Base-by-base conservation (phyloP, 1,140 invertebrate species). In the Gonatopus flavifemur region DNA sequence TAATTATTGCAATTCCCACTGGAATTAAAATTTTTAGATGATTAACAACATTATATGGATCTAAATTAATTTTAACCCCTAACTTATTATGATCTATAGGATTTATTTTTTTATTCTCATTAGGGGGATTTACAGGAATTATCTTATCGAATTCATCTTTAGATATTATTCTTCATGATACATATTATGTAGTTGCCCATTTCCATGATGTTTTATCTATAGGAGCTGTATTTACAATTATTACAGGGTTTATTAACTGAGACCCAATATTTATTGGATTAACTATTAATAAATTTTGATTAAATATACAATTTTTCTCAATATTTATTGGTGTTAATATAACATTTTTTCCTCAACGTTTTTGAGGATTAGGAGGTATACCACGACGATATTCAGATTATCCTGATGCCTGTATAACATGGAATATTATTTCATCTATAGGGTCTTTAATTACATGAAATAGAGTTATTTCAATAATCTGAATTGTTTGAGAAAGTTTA, bases 261-360 rank as follows among this genome's bases (percentile, higher is more conserved):
- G 87, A 79, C 35, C 80, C 83, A 15, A 64, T 86, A 78, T 79
- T 88, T 71, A 81, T 77, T 46, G 84, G 85, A 38, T 49, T 83
- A 52, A 65, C 52, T 32, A 35, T 87, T 75, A 83, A 87, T 70
- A 46, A n/a, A n/a, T n/a, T n/a, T n/a, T n/a, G n/a, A n/a, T n/a
- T n/a, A n/a, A n/a, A n/a, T n/a, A n/a, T n/a, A n/a, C 81, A 83
- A 77, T 83, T 84, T 75, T 59, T 75, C 49, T 63, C 59, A 45
- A 85, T 84, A 80, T 87, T 87, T 80, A 61, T 85, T 56, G 83
- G 85, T 48, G 83, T 87, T 57, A 88, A 88, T 80, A 56, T 88
- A 79, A 88, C 86, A n/a, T 89, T 88, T 74, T 88, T n/a, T 30
- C 86, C 86, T 16, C 84, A 88, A 79, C 85, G 89, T 80, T 89